These are phyloP conservation scores for Nasonia giraulti DNA, from an alignment of 1,140 invertebrate genomes.

Conservation along the genomic window DNA sequence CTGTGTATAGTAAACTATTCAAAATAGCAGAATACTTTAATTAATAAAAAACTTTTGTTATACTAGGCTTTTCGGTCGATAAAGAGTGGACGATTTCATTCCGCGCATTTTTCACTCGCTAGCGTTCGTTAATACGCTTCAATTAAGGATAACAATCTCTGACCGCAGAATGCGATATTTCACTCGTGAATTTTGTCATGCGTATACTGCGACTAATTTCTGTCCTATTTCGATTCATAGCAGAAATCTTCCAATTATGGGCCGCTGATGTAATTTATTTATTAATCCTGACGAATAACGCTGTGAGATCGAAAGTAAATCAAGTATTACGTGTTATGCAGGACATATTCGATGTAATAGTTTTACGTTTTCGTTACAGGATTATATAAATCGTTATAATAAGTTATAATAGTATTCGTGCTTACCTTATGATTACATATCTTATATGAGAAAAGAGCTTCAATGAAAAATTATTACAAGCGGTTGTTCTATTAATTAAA, in stretches of 20 bases:
- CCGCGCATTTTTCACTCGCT: not conserved
- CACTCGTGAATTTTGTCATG: not conserved
- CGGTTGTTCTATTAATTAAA: not conserved
- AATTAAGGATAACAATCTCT: not conserved
- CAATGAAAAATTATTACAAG: too few relatives aligned
- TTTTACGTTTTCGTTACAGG: not conserved
- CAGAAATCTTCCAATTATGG: not conserved
- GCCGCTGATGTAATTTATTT: not conserved
- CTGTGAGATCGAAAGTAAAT: not conserved
- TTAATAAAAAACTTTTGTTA: too few relatives aligned
- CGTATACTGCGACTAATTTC: too few relatives aligned
- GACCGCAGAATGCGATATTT: not conserved
- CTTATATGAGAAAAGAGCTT: too few relatives aligned
- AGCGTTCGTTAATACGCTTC: too few relatives aligned
- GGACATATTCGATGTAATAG: not conserved
- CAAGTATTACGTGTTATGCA: not conserved
- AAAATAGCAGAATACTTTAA: not conserved
- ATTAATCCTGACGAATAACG: not conserved
- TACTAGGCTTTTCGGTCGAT: not conserved
- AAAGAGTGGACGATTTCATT: constrained; percentile 19
- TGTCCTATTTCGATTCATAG: too few relatives aligned
- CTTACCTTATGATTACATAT: too few relatives aligned
- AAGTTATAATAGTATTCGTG: too few relatives aligned
- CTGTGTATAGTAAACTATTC: not conserved
- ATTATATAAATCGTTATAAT: too few relatives aligned